Base-by-base conservation (phyloP, 2,888 invertebrate species). In the Sarcophaga variegata region DNA sequence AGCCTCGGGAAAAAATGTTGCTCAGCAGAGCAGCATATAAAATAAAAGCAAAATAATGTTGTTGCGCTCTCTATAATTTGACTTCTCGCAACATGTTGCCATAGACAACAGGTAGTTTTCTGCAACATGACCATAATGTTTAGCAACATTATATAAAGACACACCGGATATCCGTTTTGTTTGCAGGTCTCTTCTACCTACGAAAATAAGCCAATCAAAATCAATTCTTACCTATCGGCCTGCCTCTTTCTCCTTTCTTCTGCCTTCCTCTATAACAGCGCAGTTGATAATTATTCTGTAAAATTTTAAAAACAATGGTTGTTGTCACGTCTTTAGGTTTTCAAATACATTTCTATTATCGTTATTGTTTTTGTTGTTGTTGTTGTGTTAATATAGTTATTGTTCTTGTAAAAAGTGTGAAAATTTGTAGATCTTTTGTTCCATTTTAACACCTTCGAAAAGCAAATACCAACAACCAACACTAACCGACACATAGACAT, bases 1-100 rank as follows among this genome's bases (percentile, higher is more conserved):
- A 86, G 83, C 86, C 84, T 85, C 83, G 81, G 81, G 54, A 54
- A 74, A 77, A 86, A 80, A 88, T 83, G 83, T 87, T 80, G 85
- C 83, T 84, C 64, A 49, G 64, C 62, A 71, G 66, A 71, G 81
- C 75, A 72, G 74, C 74, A 64, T 60, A 75, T 27, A 63, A 69
- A 78, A 78, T 74, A 45, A 77, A 62, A 62, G 80, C 79, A 76
- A 74, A 37, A 83, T 79, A 37, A 83, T 82, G 67, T 83, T 67
- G 70, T 37, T 77, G 72, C 14, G 47, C 79, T 82, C 86, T 82
- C 64, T 47, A 49, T 47, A 1, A 37, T n/a, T 5, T 20, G 45
- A 11, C 37, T 37, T 10, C 2, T 14, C 14, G 77, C 83, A 83
- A 83, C 80, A 77, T 83, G 64, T 66, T 25, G 17, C 0, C 3